Evolutionary conservation across 2,113 vertebrate species (phyloP).

Genomic region (Helogale parvula): DNA sequence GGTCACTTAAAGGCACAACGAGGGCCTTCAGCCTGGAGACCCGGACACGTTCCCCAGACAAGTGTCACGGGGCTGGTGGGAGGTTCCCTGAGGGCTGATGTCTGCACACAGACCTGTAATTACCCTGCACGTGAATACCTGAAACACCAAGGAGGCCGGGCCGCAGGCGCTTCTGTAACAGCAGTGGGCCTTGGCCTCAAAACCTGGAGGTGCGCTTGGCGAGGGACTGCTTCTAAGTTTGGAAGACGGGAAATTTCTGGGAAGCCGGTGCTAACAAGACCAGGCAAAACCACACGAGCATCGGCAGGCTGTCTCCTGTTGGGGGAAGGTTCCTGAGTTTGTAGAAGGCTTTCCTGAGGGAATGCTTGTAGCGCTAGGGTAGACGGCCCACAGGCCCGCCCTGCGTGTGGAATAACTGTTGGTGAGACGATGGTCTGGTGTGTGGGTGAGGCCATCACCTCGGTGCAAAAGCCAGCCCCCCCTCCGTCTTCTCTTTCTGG

Average conservation of each 20-base stretch:
- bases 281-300: background rate
- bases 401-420: background rate
- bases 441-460: background rate
- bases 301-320: background rate
- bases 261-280: background rate
- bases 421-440: fast-evolving
- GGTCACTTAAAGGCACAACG: background rate
- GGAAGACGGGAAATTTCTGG: background rate
- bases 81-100: background rate
- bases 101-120: background rate
- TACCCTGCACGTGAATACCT: background rate
- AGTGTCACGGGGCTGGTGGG: background rate
- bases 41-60: background rate
- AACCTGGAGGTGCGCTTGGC: background rate
- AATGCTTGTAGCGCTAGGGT: background rate
- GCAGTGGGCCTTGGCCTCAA: background rate
- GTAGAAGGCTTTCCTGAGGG: background rate
- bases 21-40: background rate
- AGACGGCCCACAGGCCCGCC: background rate
- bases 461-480: no score
- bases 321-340: background rate
- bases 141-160: background rate
- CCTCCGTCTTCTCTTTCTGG: fast-evolving
- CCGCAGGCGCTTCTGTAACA: background rate
- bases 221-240: background rate